Base-by-base conservation (phyloP, 2,113 vertebrate species). In the Clarias magur region DNA sequence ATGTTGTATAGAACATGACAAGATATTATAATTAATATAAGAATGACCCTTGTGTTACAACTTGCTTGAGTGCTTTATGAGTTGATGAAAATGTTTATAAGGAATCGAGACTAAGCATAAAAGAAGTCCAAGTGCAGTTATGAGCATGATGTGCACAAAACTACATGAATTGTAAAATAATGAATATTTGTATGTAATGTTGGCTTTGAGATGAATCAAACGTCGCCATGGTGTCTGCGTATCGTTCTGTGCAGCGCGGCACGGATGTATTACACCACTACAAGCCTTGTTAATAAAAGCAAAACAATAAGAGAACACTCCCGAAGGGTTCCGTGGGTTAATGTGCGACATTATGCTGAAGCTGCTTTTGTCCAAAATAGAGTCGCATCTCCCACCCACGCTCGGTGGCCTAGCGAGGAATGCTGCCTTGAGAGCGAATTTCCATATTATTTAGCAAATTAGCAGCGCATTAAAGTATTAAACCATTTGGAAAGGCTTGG, bases 401-500 rank as follows among this genome's bases (percentile, higher is more conserved):
- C 10, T 72, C 17, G n/a, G 53, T 34, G 53, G 63, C 65, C n/a
- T 15, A 34, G 65, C 19, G 23, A 70, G 60, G 42, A 48, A 68
- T 17, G 42, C 8, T 27, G 82, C 82, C n/a, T 83, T 68, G 27
- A 72, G 53, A 25, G 27, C 5, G 67, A 25, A 65, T 84, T 86
- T 83, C 56, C 62, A n/a, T 86, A 54, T 86, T 80, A 75, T 86
- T 72, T 80, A 62, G 80, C 57, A 83, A 81, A 84, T 72, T 80
- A 90, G 48, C 25, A 82, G 65, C 53, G 60, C 53, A 79, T 86
- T 86, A 79, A 60, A 87, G 88, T 83, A 62, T 63, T 84, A 48
- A 79, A 81, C 67, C 75, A 62, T 89, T 87, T 84, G 60, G 38
- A 62, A 27, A 72, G 76, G 57, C 68, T 75, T n/a, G 23, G 23